Percentiles rank a stretch among this genome's conserved stretches.
Conservation (phyloP, 2,888 invertebrate genomes). For the Actias luna region DNA sequence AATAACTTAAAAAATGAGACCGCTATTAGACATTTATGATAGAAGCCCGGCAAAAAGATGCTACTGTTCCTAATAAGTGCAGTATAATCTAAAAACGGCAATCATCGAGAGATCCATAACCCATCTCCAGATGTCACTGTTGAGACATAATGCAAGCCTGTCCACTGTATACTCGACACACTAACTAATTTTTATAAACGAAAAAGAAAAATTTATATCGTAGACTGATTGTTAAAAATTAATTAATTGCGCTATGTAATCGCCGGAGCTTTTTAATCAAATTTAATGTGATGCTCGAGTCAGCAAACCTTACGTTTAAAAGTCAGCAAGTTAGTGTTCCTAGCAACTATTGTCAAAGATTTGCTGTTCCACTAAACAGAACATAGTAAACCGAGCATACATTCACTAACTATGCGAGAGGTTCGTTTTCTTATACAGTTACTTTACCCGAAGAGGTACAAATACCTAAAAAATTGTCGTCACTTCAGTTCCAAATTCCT, state of each 20-base stretch:
- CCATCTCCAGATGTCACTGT: too few species aligned
- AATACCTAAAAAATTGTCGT: background rate
- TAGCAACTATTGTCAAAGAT: background rate
- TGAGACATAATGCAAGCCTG: too few species aligned
- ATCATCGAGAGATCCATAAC: too few species aligned
- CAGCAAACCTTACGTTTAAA: background rate
- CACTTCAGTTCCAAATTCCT: background rate
- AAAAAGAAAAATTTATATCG: background rate
- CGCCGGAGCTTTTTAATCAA: background rate
- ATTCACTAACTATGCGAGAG: background rate
- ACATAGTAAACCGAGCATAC: too few species aligned
- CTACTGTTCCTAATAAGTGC: too few species aligned
- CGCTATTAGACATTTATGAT: too few species aligned
- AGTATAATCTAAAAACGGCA: too few species aligned
- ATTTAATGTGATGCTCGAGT: background rate
- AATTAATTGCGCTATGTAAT: constrained; percentile 9
- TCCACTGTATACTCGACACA: too few species aligned
- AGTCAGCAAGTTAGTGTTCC: background rate
- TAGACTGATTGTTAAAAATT: background rate
- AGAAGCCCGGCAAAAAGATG: too few species aligned
- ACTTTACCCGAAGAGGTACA: background rate
- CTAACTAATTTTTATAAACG: too few species aligned
- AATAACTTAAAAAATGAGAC: too few species aligned
- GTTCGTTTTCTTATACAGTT: background rate
- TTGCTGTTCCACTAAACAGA: too few species aligned